Percentiles rank a stretch among this genome's conserved stretches.
These are phyloP conservation scores for Eriosoma lanigerum DNA, from an alignment of 1,140 invertebrate species.

Conservation along the genomic window DNA sequence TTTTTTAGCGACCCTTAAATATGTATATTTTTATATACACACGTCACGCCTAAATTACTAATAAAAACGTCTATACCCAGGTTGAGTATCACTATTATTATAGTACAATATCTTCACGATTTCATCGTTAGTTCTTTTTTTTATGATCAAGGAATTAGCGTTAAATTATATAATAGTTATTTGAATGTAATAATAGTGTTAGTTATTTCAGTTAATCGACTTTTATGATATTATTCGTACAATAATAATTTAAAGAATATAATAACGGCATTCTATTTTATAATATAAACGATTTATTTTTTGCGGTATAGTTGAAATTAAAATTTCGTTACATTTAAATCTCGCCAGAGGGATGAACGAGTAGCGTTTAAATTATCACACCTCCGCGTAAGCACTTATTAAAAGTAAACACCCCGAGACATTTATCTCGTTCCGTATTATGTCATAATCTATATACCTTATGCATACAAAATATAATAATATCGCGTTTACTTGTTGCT, in stretches of 20 bases:
- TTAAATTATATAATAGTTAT: no score
- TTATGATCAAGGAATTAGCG: no score
- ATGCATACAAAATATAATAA: background rate
- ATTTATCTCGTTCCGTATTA: background rate
- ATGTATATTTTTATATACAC: no score
- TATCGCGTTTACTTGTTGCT: slow-evolving; percentile 16
- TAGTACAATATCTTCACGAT: no score
- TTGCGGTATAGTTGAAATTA: background rate
- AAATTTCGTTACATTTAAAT: slow-evolving; percentile 9
- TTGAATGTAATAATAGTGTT: no score
- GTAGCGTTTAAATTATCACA: slow-evolving; percentile 13
- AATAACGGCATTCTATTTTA: no score
- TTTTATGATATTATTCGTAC: background rate
- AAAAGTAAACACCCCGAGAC: slow-evolving; percentile 43
- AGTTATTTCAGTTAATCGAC: background rate
- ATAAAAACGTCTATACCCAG: no score
- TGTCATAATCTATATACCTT: slow-evolving; percentile 24
- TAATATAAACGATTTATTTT: background rate
- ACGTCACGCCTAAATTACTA: no score
- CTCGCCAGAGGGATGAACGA: slow-evolving; percentile 24
- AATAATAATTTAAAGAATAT: background rate
- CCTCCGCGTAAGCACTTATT: slow-evolving; percentile 19
- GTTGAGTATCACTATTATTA: no score
- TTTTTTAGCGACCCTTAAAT: no score
- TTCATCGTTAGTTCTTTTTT: no score